A percentile compares a stretch with the other conserved stretches of the same genome.
Conservation (phyloP, 2,888 invertebrate species). For the Drosophila neonasuta region DNA sequence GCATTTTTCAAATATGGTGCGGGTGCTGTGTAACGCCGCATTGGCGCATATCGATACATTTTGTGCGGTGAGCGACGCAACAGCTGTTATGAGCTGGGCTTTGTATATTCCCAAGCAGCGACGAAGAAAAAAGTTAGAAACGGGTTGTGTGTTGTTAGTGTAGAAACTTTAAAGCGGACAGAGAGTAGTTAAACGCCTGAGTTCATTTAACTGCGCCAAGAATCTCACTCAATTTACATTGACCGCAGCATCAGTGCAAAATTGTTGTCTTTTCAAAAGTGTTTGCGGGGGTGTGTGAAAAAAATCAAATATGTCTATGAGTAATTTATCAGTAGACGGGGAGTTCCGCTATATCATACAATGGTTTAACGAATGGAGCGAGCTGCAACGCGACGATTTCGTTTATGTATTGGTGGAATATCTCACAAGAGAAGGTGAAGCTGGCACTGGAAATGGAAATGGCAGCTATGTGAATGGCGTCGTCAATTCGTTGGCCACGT, state of each 20-base stretch:
- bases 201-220: conserved; percentile 17
- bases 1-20: conserved; percentile 1
- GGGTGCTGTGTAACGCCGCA: conserved; percentile 35
- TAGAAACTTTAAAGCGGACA: conserved; percentile 52
- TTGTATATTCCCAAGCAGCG: conserved; percentile 46
- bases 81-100: conserved; percentile 68
- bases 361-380: conserved; percentile 95
- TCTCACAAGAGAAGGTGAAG: conserved; percentile 82
- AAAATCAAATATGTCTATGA: conserved; percentile 83
- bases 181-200: conserved; percentile 16
- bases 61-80: neutral
- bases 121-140: conserved; percentile 57
- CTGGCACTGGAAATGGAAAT: conserved; percentile 35
- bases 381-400: conserved; percentile 92
- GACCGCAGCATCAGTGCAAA: conserved; percentile 7
- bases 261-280: conserved; percentile 24
- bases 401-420: conserved; percentile 88
- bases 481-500: conserved; percentile 86
- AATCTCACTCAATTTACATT: conserved; percentile 14
- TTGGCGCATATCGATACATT: neutral
- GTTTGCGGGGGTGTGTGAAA: conserved; percentile 48
- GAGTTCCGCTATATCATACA: conserved; percentile 91
- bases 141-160: conserved; percentile 61
- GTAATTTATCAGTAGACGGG: conserved; percentile 86
- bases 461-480: conserved; percentile 88